phyloP scores from a whole-genome alignment of 2,888 invertebrate genomes.

The Troglohyphantes excavatus region DNA sequence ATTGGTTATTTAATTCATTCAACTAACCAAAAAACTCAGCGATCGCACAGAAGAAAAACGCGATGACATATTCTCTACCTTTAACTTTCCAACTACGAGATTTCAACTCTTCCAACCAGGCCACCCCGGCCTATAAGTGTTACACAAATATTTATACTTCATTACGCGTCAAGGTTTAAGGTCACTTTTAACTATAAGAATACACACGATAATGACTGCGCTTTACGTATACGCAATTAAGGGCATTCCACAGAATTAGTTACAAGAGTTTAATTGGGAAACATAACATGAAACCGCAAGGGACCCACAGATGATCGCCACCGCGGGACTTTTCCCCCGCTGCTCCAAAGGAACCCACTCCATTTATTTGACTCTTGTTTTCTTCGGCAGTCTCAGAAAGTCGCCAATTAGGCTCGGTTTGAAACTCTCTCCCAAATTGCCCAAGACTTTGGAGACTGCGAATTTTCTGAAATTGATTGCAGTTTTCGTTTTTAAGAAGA shows the following conservation, averaged over 20 bases:
- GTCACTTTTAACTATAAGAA: neutral
- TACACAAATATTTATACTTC: neutral
- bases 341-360: slow-evolving; percentile 25
- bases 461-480: slow-evolving; percentile 40
- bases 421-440: neutral
- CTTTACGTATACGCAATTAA: slow-evolving; percentile 34
- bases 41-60: too few species aligned
- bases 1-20: too few species aligned
- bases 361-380: slow-evolving; percentile 45
- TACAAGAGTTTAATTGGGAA: slow-evolving; percentile 59
- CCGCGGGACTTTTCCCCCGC: slow-evolving; percentile 26
- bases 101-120: too few species aligned
- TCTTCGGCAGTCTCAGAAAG: neutral
- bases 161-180: neutral
- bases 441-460: neutral
- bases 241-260: slow-evolving; percentile 46
- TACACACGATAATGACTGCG: neutral
- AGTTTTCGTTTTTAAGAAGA: neutral
- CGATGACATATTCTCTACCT: too few species aligned
- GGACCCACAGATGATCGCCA: slow-evolving; percentile 44
- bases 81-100: too few species aligned
- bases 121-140: too few species aligned
- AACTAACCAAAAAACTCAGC: too few species aligned
- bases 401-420: slow-evolving; percentile 42
- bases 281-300: slow-evolving; percentile 14